Conservation (phyloP, 1,140 invertebrate genomes). For the Euborellia annulipes region DNA sequence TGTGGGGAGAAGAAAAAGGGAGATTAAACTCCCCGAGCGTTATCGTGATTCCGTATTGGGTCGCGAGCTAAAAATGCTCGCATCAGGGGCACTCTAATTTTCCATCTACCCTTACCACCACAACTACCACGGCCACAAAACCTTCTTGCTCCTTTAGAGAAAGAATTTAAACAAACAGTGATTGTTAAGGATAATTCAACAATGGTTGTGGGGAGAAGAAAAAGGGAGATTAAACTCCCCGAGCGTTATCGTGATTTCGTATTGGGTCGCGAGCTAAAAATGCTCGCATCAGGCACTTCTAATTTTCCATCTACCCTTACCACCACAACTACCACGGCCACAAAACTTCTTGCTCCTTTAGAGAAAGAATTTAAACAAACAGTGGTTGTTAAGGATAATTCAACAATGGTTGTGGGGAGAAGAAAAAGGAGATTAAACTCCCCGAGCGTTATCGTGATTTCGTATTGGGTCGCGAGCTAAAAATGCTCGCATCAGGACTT, state of each 20-base stretch:
- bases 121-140: too few species aligned
- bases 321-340: not conserved
- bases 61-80: conserved; percentile 16
- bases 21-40: conserved; percentile 23
- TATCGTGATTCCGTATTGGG: conserved; percentile 21
- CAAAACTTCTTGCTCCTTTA: conserved; percentile 23
- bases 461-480: conserved; percentile 9
- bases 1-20: conserved; percentile 23
- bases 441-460: conserved; percentile 26
- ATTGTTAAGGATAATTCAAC: conserved; percentile 26
- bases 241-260: too few species aligned
- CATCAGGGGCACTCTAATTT: conserved; percentile 4
- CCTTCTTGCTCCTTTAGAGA: conserved; percentile 27
- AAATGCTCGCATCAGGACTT: conserved; percentile 13
- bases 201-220: too few species aligned
- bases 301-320: not conserved
- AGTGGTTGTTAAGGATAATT: conserved; percentile 25
- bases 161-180: conserved; percentile 29
- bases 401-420: conserved; percentile 26
- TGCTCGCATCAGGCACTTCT: conserved; percentile 6
- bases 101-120: not conserved
- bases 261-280: too few species aligned
- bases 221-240: too few species aligned
- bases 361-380: conserved; percentile 30
- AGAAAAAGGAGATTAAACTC: conserved; percentile 20